Base-by-base conservation (phyloP, 2,888 invertebrate species). In the Panorpa germanica region DNA sequence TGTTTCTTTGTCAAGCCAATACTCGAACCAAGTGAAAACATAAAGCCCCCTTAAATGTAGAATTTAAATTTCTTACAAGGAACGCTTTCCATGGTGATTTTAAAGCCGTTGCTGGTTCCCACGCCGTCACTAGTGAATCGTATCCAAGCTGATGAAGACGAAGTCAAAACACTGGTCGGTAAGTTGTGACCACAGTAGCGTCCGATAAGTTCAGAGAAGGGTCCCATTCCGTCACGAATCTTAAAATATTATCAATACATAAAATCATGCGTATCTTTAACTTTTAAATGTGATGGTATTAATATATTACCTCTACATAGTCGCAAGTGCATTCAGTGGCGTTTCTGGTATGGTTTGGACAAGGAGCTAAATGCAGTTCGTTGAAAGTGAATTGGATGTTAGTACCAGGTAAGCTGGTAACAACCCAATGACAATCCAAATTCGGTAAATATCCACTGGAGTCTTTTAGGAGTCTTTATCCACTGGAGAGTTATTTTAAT, bases 341-440 rank as follows among this genome's bases (percentile, higher is more conserved):
- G 2, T 52, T 53, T 31, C 49, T 35, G 9, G 46, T 48, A 12
- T 56, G 59, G 41, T 57, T 54, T 46, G 18, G 37, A 37, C 62
- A 60, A 2, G 57, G 45, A n/a, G 62, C 55, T 19, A 72, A 42
- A 40, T 68, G 61, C 26, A 71, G 53, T 8, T 56, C 49, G 15
- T 50, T 50, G 28, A 73, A 59, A 32, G 63, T 58, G 2, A 85
- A 48, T 43, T 60, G 59, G 3, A 86, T 56, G 5, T 66, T 56
- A 38, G 70, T 61, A 31, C 68, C 70, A 2, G 44, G 43, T 1
- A 65, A 59, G 1, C 70, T 71, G 28, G 48, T 53, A 22, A 88
- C 56, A 4, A 53, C 49, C 78, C 85, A 90, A 28, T 65, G 58
- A 45, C 91, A 91, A 40, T 83, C 75, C 40, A 83, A 56, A 38